Evolutionary conservation across 2,888 invertebrate species (phyloP).

Genomic region (Corythucha ciliata): DNA sequence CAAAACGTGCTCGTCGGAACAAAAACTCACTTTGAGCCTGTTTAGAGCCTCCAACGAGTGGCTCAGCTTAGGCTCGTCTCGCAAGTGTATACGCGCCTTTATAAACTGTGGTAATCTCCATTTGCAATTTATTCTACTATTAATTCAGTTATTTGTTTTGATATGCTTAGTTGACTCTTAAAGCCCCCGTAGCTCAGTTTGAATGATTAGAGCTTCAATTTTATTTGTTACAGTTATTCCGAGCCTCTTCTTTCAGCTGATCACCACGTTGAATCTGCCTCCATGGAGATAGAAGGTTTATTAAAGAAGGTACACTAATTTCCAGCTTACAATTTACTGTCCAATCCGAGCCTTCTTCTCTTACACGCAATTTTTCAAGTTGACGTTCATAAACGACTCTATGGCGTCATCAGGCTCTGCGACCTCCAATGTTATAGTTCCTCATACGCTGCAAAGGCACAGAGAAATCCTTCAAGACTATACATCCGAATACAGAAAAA

Average conservation of each 20-base stretch:
- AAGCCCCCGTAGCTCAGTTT: not conserved
- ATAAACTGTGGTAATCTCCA: too few relatives aligned
- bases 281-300: conserved; percentile 82
- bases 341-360: conserved; percentile 18
- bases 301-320: conserved; percentile 57
- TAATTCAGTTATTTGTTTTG: too few relatives aligned
- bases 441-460: conserved; percentile 90
- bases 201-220: not conserved
- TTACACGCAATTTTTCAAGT: conserved; percentile 45
- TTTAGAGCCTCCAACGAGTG: too few relatives aligned
- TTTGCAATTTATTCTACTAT: too few relatives aligned
- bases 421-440: conserved; percentile 66
- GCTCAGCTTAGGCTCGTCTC: too few relatives aligned
- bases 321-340: not conserved
- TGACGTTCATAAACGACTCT: conserved; percentile 68
- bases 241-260: conserved; percentile 78
- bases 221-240: conserved; percentile 50
- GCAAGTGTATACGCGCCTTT: too few relatives aligned
- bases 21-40: too few relatives aligned
- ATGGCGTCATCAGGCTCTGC: conserved; percentile 77
- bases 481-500: conserved; percentile 84
- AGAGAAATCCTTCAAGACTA: conserved; percentile 93
- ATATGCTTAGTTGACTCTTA: not conserved
- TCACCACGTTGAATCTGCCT: conserved; percentile 86
- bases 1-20: too few relatives aligned